phyloP scores from a whole-genome alignment of 2,113 vertebrate species.

The Charadrius vociferus region DNA sequence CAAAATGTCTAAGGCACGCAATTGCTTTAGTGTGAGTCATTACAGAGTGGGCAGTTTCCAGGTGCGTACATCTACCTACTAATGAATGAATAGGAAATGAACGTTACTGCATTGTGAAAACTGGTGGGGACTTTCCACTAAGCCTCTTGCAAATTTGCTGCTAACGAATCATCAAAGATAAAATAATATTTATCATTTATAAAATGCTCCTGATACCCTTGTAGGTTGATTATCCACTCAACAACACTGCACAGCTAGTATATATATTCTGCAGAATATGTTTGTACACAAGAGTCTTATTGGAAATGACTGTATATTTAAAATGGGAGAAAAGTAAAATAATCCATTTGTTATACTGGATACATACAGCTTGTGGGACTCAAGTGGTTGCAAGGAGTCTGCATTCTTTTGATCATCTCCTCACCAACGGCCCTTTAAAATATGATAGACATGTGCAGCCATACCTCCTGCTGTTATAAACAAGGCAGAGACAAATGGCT shows the following conservation, averaged over 20 bases:
- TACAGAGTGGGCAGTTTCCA: neutral
- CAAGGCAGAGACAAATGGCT: constrained; percentile 14
- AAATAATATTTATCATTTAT: neutral
- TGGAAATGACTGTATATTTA: neutral
- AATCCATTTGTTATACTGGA: neutral
- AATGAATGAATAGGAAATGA: neutral
- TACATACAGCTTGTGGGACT: neutral
- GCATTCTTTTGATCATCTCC: neutral
- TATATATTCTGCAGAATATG: no score
- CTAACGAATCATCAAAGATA: neutral
- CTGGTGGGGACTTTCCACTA: neutral
- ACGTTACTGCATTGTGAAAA: neutral
- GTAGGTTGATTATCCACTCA: neutral
- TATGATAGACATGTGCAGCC: neutral
- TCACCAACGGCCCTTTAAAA: neutral
- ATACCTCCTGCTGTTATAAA: neutral
- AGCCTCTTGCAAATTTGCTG: neutral
- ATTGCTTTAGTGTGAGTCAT: neutral
- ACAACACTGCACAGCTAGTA: neutral
- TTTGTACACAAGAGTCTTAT: neutral
- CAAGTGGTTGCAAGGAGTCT: neutral
- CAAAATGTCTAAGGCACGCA: rapidly evolving
- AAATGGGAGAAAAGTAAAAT: neutral
- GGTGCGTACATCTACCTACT: neutral
- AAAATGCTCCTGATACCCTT: neutral